A percentile compares a stretch with the other conserved stretches of the same genome.
These are phyloP conservation scores for Jordanella pulchra DNA, from an alignment of 2,797 vertebrate genomes.

Conservation along the genomic window DNA sequence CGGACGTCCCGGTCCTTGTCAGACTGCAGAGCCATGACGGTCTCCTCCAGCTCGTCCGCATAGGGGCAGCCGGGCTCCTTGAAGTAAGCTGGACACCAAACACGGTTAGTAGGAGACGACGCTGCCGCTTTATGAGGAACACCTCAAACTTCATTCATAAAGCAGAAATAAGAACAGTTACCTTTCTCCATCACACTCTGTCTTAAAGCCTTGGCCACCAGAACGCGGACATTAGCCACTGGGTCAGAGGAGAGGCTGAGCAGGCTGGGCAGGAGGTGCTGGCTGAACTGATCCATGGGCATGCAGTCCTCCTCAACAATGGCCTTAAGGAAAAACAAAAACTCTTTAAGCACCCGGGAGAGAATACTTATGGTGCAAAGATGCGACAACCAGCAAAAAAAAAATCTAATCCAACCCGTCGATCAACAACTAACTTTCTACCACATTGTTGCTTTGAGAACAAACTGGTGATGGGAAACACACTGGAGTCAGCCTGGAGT, in stretches of 20 bases:
- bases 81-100: slow-evolving; percentile 81
- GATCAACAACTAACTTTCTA: neutral
- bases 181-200: slow-evolving; percentile 90
- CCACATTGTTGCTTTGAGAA: neutral
- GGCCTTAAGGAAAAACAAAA: slow-evolving; percentile 67
- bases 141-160: too few species aligned
- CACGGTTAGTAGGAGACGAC: neutral
- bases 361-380: neutral
- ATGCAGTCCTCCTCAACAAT: slow-evolving; percentile 87
- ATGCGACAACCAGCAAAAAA: neutral
- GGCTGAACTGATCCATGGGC: slow-evolving; percentile 87
- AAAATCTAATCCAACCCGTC: neutral
- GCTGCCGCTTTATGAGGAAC: too few species aligned
- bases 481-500: neutral
- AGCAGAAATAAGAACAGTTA: slow-evolving; percentile 34
- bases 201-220: slow-evolving; percentile 88
- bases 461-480: neutral
- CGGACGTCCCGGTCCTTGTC: slow-evolving; percentile 90
- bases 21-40: slow-evolving; percentile 84
- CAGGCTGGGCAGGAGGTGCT: slow-evolving; percentile 87
- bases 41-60: slow-evolving; percentile 88
- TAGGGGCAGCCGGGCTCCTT: slow-evolving; percentile 89
- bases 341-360: neutral
- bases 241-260: slow-evolving; percentile 88
- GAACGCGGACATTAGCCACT: slow-evolving; percentile 87